Conservation (phyloP, 2,888 invertebrate genomes). For the Chesias legatella region DNA sequence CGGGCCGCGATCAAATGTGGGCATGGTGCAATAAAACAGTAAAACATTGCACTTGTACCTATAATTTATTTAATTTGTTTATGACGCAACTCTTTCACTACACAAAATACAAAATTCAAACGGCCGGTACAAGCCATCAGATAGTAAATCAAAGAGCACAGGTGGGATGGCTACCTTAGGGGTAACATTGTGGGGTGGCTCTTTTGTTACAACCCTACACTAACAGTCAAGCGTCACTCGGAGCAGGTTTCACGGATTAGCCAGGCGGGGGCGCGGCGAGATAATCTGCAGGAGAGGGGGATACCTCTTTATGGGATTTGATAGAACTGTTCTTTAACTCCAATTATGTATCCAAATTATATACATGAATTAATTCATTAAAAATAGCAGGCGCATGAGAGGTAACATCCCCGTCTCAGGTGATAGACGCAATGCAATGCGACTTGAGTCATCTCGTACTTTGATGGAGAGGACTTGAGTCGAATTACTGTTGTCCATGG, state of each 20-base stretch:
- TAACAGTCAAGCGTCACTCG: conserved; percentile 40
- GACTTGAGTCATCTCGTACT: too few relatives aligned
- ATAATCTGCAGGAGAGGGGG: conserved; percentile 6
- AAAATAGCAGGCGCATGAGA: too few relatives aligned
- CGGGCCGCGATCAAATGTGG: too few relatives aligned
- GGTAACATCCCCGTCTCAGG: too few relatives aligned
- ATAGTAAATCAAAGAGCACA: conserved; percentile 28
- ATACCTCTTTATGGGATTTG: neutral
- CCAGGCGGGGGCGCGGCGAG: conserved; percentile 18
- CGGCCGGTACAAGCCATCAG: conserved; percentile 11
- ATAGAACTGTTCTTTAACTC: neutral
- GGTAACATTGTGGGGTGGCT: conserved; percentile 25
- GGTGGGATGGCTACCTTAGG: conserved; percentile 25
- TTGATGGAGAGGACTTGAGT: too few relatives aligned
- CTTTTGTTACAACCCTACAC: conserved; percentile 25
- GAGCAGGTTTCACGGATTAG: conserved; percentile 48
- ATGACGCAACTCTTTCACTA: conserved; percentile 3
- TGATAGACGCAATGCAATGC: too few relatives aligned
- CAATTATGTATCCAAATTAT: too few relatives aligned
- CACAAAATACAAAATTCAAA: conserved; percentile 4
- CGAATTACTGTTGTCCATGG: too few relatives aligned
- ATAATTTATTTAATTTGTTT: neutral
- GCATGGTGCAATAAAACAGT: too few relatives aligned
- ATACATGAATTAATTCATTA: too few relatives aligned
- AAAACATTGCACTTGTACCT: too few relatives aligned